phyloP scores from a whole-genome alignment of 2,113 vertebrate genomes.

The Cnemophilus loriae region DNA sequence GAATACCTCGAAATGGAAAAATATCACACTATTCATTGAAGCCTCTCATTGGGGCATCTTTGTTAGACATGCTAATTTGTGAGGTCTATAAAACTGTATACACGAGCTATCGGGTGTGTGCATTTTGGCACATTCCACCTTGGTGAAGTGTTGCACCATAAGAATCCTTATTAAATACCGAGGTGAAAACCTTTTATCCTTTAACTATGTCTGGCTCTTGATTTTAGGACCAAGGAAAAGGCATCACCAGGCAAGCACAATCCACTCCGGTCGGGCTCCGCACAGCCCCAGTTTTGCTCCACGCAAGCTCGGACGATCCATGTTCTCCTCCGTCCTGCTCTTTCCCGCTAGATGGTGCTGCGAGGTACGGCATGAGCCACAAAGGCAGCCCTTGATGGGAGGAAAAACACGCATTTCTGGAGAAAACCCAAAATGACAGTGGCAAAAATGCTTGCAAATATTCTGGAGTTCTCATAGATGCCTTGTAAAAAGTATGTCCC shows the following conservation, averaged over 20 bases:
- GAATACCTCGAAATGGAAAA: background rate
- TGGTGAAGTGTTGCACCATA: background rate
- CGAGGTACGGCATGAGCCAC: background rate
- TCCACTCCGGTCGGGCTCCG: background rate
- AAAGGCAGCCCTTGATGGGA: background rate
- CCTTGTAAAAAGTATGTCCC: background rate
- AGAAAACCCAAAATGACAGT: background rate
- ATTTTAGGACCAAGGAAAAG: background rate
- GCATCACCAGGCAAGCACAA: background rate
- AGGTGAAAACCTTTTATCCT: background rate
- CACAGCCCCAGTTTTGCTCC: background rate
- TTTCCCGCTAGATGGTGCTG: conserved; percentile 61
- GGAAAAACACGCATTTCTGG: background rate
- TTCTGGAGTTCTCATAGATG: background rate
- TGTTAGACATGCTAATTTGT: background rate
- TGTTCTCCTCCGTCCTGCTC: background rate
- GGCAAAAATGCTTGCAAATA: background rate
- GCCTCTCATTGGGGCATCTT: background rate
- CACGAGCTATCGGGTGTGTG: rapidly evolving
- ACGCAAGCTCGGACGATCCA: too few relatives aligned
- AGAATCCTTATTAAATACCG: background rate
- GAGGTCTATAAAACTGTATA: too few relatives aligned
- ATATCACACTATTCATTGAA: background rate
- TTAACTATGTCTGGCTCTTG: background rate
- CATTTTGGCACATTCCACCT: too few relatives aligned